phyloP scores from a whole-genome alignment of 2,888 invertebrate genomes.

The Eurytoma californica region DNA sequence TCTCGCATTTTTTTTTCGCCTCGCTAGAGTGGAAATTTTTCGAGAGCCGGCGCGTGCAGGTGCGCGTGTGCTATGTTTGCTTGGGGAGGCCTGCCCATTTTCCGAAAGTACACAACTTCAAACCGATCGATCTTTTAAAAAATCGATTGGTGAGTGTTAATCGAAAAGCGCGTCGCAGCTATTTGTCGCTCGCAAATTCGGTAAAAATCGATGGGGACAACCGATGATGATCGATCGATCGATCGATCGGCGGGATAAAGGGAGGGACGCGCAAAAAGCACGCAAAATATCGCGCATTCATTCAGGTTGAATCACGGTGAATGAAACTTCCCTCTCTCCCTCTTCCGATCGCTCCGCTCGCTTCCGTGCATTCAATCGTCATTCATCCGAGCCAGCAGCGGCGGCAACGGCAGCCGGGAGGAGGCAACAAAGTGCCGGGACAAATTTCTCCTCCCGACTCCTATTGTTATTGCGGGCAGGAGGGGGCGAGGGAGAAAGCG shows the following conservation, averaged over 20 bases:
- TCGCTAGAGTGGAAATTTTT: conserved; percentile 3
- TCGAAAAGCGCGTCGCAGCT: too few relatives aligned
- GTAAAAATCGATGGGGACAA: neutral
- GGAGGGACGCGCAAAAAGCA: neutral
- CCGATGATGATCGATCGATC: conserved; percentile 17
- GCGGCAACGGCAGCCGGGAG: conserved; percentile 19
- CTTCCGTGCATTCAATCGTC: conserved; percentile 48
- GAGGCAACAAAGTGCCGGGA: conserved; percentile 53
- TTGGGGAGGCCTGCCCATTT: too few relatives aligned
- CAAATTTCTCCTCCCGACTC: conserved; percentile 51
- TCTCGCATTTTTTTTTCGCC: neutral
- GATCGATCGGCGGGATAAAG: neutral
- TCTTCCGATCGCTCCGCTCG: neutral
- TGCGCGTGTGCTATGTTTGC: too few relatives aligned
- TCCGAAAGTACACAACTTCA: too few relatives aligned
- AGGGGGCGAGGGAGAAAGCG: conserved; percentile 40
- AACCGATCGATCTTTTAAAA: too few relatives aligned
- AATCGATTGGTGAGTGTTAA: too few relatives aligned
- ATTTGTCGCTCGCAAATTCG: too few relatives aligned
- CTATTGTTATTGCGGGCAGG: conserved; percentile 44
- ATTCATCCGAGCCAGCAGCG: conserved; percentile 29
- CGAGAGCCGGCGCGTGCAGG: neutral
- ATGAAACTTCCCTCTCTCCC: conserved; percentile 26
- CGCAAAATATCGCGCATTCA: conserved; percentile 37
- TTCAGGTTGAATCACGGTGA: conserved; percentile 38